Conservation (phyloP, 2,113 vertebrate genomes). For the Tursiops truncatus region DNA sequence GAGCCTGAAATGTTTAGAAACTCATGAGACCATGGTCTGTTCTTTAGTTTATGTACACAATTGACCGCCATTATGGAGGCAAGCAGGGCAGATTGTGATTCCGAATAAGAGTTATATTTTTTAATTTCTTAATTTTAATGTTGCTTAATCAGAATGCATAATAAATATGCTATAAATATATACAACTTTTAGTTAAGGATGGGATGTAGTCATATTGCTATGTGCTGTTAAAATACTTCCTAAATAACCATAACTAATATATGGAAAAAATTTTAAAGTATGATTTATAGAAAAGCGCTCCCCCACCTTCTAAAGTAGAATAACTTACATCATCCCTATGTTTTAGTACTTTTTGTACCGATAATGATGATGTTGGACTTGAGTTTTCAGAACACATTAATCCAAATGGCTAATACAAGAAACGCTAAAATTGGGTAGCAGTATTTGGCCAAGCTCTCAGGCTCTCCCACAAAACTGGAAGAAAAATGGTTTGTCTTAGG, state of each 20-base stretch:
- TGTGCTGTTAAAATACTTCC: constrained; percentile 24
- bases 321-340: not conserved
- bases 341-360: constrained; percentile 34
- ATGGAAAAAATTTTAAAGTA: constrained; percentile 4
- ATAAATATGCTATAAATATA: not conserved
- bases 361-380: constrained; percentile 9
- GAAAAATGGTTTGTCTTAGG: not conserved
- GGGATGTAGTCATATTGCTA: not conserved
- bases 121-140: constrained; percentile 34
- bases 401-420: constrained; percentile 36
- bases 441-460: constrained; percentile 29
- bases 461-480: constrained; percentile 15
- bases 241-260: not conserved
- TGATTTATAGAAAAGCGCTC: not conserved
- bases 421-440: constrained; percentile 32
- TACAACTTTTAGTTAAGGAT: not conserved
- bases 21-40: not conserved
- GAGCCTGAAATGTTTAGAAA: not conserved
- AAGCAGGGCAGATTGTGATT: not conserved
- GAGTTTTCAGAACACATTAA: constrained; percentile 41
- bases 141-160: not conserved
- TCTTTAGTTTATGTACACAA: not conserved
- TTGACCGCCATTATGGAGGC: not conserved
- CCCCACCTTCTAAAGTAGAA: not conserved
- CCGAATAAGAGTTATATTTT: not conserved